phyloP scores from a whole-genome alignment of 2,113 vertebrate species.

The Psophia crepitans region DNA sequence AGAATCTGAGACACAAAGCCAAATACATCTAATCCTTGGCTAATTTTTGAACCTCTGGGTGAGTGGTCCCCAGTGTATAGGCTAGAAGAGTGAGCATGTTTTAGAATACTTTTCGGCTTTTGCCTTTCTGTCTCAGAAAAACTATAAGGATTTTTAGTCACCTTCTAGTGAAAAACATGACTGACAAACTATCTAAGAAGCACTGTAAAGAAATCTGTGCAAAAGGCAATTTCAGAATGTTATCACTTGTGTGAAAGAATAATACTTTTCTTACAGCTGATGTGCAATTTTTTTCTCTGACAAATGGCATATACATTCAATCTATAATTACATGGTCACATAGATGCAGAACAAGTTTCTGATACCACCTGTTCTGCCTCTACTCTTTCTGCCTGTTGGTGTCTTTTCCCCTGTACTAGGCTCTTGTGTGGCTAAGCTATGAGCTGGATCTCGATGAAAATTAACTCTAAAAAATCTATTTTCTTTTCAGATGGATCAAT shows the following conservation, averaged over 20 bases:
- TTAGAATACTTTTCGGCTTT: background rate
- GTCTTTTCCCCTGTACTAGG: background rate
- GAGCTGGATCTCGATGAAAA: background rate
- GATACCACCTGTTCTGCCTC: background rate
- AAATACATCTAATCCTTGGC: background rate
- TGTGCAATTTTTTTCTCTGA: background rate
- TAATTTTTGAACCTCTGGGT: background rate
- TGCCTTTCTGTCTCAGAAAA: background rate
- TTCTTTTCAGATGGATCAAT: background rate
- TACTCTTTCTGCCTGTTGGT: background rate
- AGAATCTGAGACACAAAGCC: background rate
- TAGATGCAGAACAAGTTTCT: background rate
- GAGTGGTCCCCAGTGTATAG: background rate
- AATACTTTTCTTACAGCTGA: background rate
- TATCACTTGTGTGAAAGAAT: background rate
- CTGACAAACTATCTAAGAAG: background rate
- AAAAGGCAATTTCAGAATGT: background rate
- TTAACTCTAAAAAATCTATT: background rate
- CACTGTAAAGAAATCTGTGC: background rate
- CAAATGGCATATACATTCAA: background rate
- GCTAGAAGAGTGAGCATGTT: background rate
- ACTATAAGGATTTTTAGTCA: background rate
- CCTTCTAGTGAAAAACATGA: background rate
- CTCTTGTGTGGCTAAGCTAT: background rate
- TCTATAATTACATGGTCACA: background rate